Base-by-base conservation (phyloP, 2,113 vertebrate species). In the Cynopterus brachyotis region DNA sequence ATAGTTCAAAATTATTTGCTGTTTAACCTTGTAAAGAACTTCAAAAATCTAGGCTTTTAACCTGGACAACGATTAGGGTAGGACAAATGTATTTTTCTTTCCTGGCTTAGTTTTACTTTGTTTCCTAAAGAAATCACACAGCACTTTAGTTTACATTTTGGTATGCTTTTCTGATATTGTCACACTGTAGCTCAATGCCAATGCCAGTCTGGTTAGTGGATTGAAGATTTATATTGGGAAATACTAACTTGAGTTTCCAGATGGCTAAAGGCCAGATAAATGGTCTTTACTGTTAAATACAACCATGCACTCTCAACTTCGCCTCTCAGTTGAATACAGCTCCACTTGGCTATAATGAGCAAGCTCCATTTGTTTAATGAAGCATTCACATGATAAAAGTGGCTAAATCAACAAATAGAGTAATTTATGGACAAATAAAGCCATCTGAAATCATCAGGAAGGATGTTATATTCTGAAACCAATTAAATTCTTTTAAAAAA, bases 351-450 rank as follows among this genome's bases (percentile, higher is more conserved):
- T 35, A 35, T 60, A 83, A 95, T 24, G 82, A 96, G 93, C 57
- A 12, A 93, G 89, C 50, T 62, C 85, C 89, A 89, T 81, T 96
- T 96, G 93, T 93, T 96, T 96, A 96, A 96, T 91, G 95, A 96
- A 92, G 91, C 95, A 97, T 95, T 97, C 96, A 86, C 89, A 88
- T 69, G 81, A 95, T 90, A 82, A 94, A 96, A 97, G 91, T 73
- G 55, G 93, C 89, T 96, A 94, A 94, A 73, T 95, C 96, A 96
- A 97, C 96, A 96, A 96, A 91, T 69, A 64, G 70, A 92, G 95
- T 88, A 94, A 95, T 97, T 97, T 97, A 85, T 94, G 85, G 95
- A 93, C 96, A 97, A 97, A 97, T 93, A 93, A 90, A 96, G 81
- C 91, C 96, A 96, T 97, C 96, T 91, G 89, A 98, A 95, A 40